Evolutionary conservation across 1,140 invertebrate species (phyloP).

Genomic region (Brachionus sp.): DNA sequence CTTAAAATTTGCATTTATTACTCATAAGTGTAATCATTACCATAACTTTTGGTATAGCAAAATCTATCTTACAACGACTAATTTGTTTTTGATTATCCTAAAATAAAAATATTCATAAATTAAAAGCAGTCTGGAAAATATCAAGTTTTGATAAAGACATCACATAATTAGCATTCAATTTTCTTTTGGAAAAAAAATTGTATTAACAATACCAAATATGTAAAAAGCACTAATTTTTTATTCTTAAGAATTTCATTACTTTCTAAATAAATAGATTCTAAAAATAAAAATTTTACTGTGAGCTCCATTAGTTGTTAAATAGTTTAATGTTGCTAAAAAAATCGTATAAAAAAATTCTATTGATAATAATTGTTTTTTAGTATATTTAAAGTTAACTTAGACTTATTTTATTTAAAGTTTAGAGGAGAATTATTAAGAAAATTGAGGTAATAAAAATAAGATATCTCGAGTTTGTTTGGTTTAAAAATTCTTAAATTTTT

Average conservation of each 20-base stretch:
- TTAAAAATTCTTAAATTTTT: neutral
- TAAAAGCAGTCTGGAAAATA: neutral
- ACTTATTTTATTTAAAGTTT: neutral
- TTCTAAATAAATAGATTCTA: neutral
- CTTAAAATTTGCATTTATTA: neutral
- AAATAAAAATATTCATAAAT: neutral
- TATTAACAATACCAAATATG: neutral
- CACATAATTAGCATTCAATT: neutral
- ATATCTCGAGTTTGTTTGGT: neutral
- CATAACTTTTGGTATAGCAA: neutral
- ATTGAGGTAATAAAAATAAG: neutral
- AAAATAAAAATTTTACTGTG: neutral
- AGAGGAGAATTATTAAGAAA: neutral
- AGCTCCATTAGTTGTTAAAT: neutral
- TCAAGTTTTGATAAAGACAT: neutral
- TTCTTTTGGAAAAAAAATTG: neutral
- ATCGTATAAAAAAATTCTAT: neutral
- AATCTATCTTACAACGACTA: neutral
- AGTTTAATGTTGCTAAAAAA: neutral
- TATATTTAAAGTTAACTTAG: no score
- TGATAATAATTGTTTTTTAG: neutral
- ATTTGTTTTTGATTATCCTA: neutral
- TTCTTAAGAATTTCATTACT: neutral
- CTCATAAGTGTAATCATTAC: slow-evolving; percentile 1
- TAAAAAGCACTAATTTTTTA: neutral